phyloP scores from a whole-genome alignment of 2,888 invertebrate species.

The Hirtodrosophila histrioides region DNA sequence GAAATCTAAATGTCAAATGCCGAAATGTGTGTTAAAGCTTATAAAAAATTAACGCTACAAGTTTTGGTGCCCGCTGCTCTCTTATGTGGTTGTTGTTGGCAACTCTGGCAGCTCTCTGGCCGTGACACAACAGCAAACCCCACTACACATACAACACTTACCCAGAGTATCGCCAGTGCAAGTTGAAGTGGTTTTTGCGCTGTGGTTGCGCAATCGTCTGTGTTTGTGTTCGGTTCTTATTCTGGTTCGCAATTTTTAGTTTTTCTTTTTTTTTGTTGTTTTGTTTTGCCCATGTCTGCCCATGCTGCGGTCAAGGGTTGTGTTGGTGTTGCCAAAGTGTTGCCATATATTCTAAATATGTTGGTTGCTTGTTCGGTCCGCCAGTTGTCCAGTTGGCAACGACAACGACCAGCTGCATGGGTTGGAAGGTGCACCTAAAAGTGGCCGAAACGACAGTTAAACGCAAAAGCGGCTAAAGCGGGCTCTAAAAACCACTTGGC shows the following conservation, averaged over 20 bases:
- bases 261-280: conserved; percentile 6
- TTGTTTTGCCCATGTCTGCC: conserved; percentile 48
- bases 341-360: conserved; percentile 81
- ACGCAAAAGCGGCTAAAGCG: conserved; percentile 60
- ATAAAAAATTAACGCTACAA: conserved; percentile 54
- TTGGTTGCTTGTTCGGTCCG: conserved; percentile 55
- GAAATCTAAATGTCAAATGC: conserved; percentile 52
- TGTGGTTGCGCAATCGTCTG: conserved; percentile 78
- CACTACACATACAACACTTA: conserved; percentile 46
- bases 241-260: conserved; percentile 14
- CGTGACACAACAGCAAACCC: conserved; percentile 65
- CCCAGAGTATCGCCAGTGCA: conserved; percentile 48
- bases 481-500: conserved; percentile 74
- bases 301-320: conserved; percentile 75
- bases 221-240: conserved; percentile 35
- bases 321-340: conserved; percentile 78
- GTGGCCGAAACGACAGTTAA: conserved; percentile 70
- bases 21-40: conserved; percentile 55
- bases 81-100: conserved; percentile 48
- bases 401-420: conserved; percentile 19
- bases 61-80: conserved; percentile 41
- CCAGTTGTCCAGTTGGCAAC: conserved; percentile 47
- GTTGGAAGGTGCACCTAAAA: conserved; percentile 35
- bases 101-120: conserved; percentile 57
- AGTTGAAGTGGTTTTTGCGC: conserved; percentile 77